These are phyloP conservation scores for Pristiophorus japonicus DNA, from an alignment of 2,113 vertebrate species.

Conservation along the genomic window DNA sequence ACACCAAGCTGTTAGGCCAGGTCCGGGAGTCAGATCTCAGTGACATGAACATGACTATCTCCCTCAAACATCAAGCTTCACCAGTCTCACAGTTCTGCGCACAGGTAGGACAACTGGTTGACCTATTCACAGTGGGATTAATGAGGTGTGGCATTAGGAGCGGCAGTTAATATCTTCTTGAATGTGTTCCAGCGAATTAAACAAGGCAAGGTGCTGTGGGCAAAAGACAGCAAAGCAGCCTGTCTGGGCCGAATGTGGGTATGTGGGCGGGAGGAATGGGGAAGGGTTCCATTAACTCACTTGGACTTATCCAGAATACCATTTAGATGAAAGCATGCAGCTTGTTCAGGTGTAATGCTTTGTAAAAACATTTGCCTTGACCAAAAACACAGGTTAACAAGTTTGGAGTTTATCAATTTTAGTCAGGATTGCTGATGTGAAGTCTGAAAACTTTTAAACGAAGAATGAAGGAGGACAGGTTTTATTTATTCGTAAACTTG, in stretches of 20 bases:
- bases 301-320: not conserved
- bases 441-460: not conserved
- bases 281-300: not conserved
- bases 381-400: not conserved
- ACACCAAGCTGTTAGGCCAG: not conserved
- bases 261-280: not conserved
- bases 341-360: not conserved
- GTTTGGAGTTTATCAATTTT: not conserved
- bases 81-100: not conserved
- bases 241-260: not conserved
- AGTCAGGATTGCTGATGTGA: not conserved
- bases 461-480: no score
- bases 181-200: not conserved
- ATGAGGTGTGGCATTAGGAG: not conserved
- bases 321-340: not conserved
- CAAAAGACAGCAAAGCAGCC: not conserved
- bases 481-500: no score
- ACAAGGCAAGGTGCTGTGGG: not conserved
- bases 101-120: not conserved
- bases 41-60: not conserved
- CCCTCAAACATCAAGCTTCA: not conserved
- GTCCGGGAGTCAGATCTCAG: not conserved
- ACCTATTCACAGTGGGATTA: not conserved
- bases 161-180: not conserved
- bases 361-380: not conserved